These are phyloP conservation scores for Eupeodes corollae DNA, from an alignment of 1,140 invertebrate species.

Conservation along the genomic window DNA sequence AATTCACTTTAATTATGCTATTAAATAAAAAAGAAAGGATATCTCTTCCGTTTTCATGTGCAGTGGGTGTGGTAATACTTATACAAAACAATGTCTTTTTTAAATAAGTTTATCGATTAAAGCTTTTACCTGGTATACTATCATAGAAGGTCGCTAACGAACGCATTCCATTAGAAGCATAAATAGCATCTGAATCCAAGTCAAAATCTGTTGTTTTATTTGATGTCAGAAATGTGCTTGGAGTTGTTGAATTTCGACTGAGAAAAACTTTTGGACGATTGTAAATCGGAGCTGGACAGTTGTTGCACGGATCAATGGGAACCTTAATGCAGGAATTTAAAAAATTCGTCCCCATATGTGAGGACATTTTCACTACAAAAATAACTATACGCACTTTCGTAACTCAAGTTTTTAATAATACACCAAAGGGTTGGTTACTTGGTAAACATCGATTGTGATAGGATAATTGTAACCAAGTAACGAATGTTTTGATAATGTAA, in stretches of 20 bases:
- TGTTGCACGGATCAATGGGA: constrained; percentile 33
- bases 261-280: constrained; percentile 29
- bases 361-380: constrained; percentile 2
- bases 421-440: too few relatives aligned
- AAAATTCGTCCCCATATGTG: constrained; percentile 9
- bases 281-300: constrained; percentile 32
- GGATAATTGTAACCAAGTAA: too few relatives aligned
- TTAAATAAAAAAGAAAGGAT: too few relatives aligned
- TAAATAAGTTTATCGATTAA: too few relatives aligned
- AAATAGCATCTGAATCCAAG: neutral
- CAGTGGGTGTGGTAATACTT: neutral
- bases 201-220: neutral
- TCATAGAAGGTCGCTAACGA: constrained; percentile 33
- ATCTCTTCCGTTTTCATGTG: neutral
- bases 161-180: constrained; percentile 23
- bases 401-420: too few relatives aligned
- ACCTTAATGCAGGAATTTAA: constrained; percentile 31
- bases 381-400: too few relatives aligned
- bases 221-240: neutral
- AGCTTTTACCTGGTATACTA: constrained; percentile 28
- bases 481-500: too few relatives aligned
- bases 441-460: too few relatives aligned
- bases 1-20: too few relatives aligned
- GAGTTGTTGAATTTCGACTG: constrained; percentile 4
- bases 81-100: neutral